These are phyloP conservation scores for Drosophila picticornis DNA, from an alignment of 2,888 invertebrate genomes.

Conservation along the genomic window DNA sequence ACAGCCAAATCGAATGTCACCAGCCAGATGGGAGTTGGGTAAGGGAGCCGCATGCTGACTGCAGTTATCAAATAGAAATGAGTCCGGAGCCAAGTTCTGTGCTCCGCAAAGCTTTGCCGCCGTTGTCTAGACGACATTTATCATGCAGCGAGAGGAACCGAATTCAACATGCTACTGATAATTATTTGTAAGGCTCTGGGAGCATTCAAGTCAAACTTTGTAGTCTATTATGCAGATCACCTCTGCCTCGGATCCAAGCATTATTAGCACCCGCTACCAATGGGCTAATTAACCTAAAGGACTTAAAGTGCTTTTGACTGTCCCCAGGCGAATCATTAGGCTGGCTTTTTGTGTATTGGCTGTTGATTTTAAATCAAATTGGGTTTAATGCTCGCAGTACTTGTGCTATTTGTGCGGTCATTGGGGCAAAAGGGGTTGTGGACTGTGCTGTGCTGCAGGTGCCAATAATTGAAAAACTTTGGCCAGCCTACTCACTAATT, in stretches of 20 bases:
- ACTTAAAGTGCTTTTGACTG: constrained; percentile 21
- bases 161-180: constrained; percentile 16
- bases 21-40: constrained; percentile 14
- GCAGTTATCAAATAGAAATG: constrained; percentile 69
- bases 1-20: constrained; percentile 64
- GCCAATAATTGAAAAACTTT: constrained; percentile 80
- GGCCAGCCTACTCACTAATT: constrained; percentile 68
- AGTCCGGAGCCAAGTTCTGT: constrained; percentile 36
- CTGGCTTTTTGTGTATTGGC: constrained; percentile 50
- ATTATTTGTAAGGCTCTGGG: constrained; percentile 53
- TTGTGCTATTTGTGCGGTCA: constrained; percentile 49
- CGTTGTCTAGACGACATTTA: constrained; percentile 73
- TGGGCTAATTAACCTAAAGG: constrained; percentile 58
- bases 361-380: constrained; percentile 74
- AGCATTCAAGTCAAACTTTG: constrained; percentile 33
- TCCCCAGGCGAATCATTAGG: constrained; percentile 64
- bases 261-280: constrained; percentile 58
- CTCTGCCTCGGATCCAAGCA: constrained; percentile 47
- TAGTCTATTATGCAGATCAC: constrained; percentile 65
- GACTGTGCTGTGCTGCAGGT: constrained; percentile 53
- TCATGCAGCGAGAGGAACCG: constrained; percentile 59
- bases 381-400: constrained; percentile 36
- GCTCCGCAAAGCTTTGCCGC: constrained; percentile 51
- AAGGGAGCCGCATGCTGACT: constrained; percentile 19
- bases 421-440: constrained; percentile 32